Evolutionary conservation across 1,140 invertebrate genomes (phyloP), one percentile per base, ranked within the genome.

Genomic region (Probaryconus sp.): DNA sequence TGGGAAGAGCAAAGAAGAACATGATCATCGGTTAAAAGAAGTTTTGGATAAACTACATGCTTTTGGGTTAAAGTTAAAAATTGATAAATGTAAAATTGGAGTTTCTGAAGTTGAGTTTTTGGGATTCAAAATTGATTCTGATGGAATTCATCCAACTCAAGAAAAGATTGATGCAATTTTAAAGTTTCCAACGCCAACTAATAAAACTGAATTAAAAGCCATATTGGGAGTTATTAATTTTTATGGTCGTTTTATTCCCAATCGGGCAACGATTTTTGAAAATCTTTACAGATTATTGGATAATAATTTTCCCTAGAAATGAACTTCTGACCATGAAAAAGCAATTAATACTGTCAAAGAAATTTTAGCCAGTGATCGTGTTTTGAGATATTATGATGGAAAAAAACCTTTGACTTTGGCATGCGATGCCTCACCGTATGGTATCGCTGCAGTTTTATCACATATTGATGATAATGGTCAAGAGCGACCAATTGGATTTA

Each of bases 351-450:
- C 51, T 20, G 48, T 80, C 1, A 82, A 83, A 58, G 26, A 83
- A 58, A 11, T 82, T 65, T 20, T 84, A 28, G 50, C 83, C 43
- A 60, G 48, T 78, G 63, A 86, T 43, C 37, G 67, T 21, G 76
- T 83, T 13, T 38, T 83, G 26, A 55, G 67, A 24, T 61, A 83
- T 83, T 79, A 86, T 86, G 45, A 70, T 26, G 31, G 18, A 31
- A 33, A 33, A 3, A 26, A 40, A 35, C 26, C 21, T 6, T 17
- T 70, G 16, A 18, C 45, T 6, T 7, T 48, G 16, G 17, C 38
- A 3, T 42, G 17, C n/a, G 48, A 78, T 40, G 61, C 58, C 2
- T 60, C 47, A 33, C n/a, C 33, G 11, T 11, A 18, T 18, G 67
- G 48, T 4, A 13, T 55, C 13, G 26, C 47, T 37, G 6, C 81